phyloP scores from a whole-genome alignment of 2,113 vertebrate genomes.

The Prionailurus bengalensis region DNA sequence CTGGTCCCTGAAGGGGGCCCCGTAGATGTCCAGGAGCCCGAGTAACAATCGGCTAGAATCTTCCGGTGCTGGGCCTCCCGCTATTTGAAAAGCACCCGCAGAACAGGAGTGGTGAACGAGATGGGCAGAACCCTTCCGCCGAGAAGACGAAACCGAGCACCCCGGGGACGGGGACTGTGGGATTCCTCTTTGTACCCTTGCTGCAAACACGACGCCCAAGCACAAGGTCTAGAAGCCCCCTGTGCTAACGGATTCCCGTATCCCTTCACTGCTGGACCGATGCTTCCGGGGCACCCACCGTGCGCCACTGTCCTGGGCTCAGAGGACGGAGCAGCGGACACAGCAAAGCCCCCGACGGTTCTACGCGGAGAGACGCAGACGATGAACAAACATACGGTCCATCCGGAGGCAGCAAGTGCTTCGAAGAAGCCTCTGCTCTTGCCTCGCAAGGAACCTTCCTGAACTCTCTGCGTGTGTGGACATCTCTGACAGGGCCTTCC shows the following conservation, averaged over 20 bases:
- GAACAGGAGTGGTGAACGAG: background rate
- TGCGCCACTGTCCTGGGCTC: background rate
- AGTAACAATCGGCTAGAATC: background rate
- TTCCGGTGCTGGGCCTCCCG: background rate
- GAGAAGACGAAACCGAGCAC: background rate
- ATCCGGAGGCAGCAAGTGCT: background rate
- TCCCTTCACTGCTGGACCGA: background rate
- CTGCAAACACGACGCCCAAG: background rate
- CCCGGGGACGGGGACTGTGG: fast-evolving
- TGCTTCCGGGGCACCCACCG: background rate
- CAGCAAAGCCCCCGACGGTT: background rate
- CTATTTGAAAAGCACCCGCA: background rate
- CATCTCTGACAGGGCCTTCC: background rate
- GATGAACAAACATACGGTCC: background rate
- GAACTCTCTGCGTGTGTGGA: background rate
- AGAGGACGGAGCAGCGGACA: background rate
- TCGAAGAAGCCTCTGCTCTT: background rate
- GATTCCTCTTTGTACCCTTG: background rate
- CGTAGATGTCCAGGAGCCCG: background rate
- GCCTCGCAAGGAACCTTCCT: background rate
- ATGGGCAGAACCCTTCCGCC: background rate
- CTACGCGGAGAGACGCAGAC: background rate
- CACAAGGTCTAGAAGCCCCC: background rate
- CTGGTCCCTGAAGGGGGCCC: background rate
- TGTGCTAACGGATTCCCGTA: background rate